Base-by-base conservation (phyloP, 1,140 invertebrate species). In the Muscidifurax raptorellus region DNA sequence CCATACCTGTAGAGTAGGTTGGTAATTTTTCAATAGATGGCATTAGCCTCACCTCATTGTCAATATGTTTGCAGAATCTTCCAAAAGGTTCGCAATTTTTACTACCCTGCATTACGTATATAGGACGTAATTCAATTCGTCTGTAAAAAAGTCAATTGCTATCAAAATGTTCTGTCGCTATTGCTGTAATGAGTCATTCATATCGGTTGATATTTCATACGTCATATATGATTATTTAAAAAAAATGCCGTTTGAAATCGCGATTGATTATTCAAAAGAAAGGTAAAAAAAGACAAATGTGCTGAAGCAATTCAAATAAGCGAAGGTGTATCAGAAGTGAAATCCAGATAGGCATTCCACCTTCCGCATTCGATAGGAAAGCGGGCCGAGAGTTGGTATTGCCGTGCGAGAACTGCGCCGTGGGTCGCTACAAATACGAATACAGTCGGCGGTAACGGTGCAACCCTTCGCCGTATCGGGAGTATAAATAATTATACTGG, bases 401-500 rank as follows among this genome's bases (percentile, higher is more conserved):
- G 52, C 52, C 25, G 78, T 10, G 64, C 27, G 52, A 52, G 47
- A 59, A 18, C 52, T 59, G 66, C 66, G 25, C 36, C 22, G 40
- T n/a, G 69, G 69, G n/a, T 80, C 67, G 18, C 22, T 69, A 78
- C 32, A 78, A 69, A 84, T 79, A 67, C 67, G 67, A 79, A 79
- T 78, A 79, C 27, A 72, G 77, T 74, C 66, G 22, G 52, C 44
- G 86, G 44, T 81, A 81, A 85, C 78, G 79, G 71, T 82, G 85
- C 84, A 83, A 77, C 87, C 87, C 87, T 88, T 88, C 87, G 88
- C 87, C 88, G 89, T 92, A 92, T 92, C 91, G 90, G 89, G 88
- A 90, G 91, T 93, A 93, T 93, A 93, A 93, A 92, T 93, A 93
- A 93, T 93, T 92, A 93, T 91, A 91, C 87, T 89, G 89, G 91